A percentile compares a stretch with the other conserved stretches of the same genome.
phyloP scores from a whole-genome alignment of 2,888 invertebrate species.

The Pheosia gnoma region DNA sequence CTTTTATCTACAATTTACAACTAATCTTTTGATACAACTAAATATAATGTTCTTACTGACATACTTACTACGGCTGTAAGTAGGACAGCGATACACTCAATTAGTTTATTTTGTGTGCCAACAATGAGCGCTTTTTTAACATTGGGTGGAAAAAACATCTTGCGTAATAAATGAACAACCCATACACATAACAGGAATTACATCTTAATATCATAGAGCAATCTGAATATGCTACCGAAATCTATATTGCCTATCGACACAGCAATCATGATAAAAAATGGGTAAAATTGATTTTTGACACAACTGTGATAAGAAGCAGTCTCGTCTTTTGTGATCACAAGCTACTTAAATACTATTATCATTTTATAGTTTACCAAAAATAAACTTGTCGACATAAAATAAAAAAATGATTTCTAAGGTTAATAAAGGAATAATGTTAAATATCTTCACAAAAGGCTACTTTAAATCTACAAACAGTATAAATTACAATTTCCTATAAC shows the following conservation, averaged over 20 bases:
- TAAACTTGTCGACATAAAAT: conserved; percentile 54
- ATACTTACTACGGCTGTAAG: too few species aligned
- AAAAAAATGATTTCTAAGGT: conserved; percentile 44
- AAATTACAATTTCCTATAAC: conserved; percentile 71
- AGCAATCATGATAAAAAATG: background rate
- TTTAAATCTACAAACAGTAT: conserved; percentile 67
- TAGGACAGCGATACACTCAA: too few species aligned
- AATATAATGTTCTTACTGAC: too few species aligned
- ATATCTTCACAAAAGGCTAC: conserved; percentile 59
- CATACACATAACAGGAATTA: background rate
- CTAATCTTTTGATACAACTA: too few species aligned
- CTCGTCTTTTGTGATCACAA: conserved; percentile 48
- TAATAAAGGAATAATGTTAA: conserved; percentile 53
- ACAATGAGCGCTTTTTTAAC: too few species aligned
- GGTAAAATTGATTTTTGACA: conserved; percentile 11
- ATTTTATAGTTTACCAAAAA: conserved; percentile 37
- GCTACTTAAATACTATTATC: conserved; percentile 41
- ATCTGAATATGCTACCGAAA: background rate
- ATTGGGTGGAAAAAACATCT: too few species aligned
- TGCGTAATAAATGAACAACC: too few species aligned
- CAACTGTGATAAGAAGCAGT: conserved; percentile 47
- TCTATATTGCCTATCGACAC: background rate
- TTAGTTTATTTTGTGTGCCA: too few species aligned
- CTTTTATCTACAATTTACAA: too few species aligned
- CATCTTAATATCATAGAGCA: background rate